Percentiles rank a stretch among this genome's conserved stretches.
These are phyloP conservation scores for Anguilla megastoma DNA, from an alignment of 2,797 vertebrate genomes.

Conservation along the genomic window DNA sequence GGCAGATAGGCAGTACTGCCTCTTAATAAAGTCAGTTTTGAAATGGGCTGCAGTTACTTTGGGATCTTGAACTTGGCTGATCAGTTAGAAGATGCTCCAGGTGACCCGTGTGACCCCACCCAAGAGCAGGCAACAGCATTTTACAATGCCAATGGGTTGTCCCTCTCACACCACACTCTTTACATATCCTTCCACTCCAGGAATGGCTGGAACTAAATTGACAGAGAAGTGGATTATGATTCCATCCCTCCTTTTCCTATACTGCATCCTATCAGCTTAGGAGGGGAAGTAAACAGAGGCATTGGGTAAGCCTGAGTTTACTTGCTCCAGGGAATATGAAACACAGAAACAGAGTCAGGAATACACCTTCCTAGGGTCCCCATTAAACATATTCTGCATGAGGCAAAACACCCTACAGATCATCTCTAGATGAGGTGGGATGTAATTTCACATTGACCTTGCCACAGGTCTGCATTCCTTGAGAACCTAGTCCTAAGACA, in stretches of 20 bases:
- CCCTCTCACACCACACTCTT: not conserved
- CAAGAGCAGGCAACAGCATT: not conserved
- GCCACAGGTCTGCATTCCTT: not conserved
- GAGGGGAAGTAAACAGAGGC: slow-evolving; percentile 24
- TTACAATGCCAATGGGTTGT: not conserved
- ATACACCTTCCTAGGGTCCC: not conserved
- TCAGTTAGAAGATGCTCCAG: not conserved
- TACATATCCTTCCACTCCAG: no score
- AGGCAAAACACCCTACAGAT: not conserved
- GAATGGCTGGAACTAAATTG: not conserved
- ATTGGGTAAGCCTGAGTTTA: not conserved
- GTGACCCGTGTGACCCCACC: not conserved
- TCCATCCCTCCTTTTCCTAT: not conserved
- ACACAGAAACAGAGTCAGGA: slow-evolving; percentile 1
- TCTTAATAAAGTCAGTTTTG: not conserved
- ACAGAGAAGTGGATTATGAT: not conserved
- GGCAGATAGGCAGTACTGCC: not conserved
- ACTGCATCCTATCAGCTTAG: not conserved
- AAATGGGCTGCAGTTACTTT: not conserved
- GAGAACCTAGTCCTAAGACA: not conserved
- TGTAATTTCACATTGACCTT: not conserved
- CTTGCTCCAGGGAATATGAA: not conserved
- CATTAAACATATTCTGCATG: not conserved
- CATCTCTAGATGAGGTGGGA: not conserved
- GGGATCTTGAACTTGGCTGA: not conserved